Base-by-base conservation (phyloP, 2,888 invertebrate species). In the Himalopsyche tibetana region DNA sequence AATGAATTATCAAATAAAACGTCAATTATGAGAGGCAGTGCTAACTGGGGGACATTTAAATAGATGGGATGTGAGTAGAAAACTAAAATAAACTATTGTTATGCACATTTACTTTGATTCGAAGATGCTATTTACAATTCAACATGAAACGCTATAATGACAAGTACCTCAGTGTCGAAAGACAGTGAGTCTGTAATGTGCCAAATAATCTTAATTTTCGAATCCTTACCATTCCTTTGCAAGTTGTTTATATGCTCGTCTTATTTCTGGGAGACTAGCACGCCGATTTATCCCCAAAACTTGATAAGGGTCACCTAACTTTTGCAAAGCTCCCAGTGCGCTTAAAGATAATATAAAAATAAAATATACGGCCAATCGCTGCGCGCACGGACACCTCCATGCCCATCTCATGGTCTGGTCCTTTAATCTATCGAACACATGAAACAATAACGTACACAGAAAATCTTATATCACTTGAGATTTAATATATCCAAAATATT, bases 161-260 rank as follows among this genome's bases (percentile, higher is more conserved):
- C 40, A 40, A 80, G n/a, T 45, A 36, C 40, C 51, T 28, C 80
- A n/a, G 15, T 19, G 28, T 63, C 63, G 56, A 38, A 56, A 56
- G 28, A 82, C 17, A 82, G 82, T 12, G 28, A 69, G 28, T 17
- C 40, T 36, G 45, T 17, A 55, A 15, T 55, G 55, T n/a, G 56
- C 84, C 80, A 55, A 83, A 40, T 84, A 55, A 81, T 55, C 90
- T 92, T 92, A 55, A 51, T 63, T 19, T 19, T 80, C 15, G 36
- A 8, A 80, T 84, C n/a, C 80, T 84, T 91, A 97, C 98, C 98
- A 98, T 95, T 98, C 97, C 92, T 97, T 98, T 28, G 96, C 98
- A 89, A 98, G 93, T 91, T 96, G 95, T 91, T 96, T 97, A 91
- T 98, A 99, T 5, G 98, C 97, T 91, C 96, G 96, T 89, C 98